Base-by-base conservation (phyloP, 2,888 invertebrate genomes). In the Ophioninae sp. region DNA sequence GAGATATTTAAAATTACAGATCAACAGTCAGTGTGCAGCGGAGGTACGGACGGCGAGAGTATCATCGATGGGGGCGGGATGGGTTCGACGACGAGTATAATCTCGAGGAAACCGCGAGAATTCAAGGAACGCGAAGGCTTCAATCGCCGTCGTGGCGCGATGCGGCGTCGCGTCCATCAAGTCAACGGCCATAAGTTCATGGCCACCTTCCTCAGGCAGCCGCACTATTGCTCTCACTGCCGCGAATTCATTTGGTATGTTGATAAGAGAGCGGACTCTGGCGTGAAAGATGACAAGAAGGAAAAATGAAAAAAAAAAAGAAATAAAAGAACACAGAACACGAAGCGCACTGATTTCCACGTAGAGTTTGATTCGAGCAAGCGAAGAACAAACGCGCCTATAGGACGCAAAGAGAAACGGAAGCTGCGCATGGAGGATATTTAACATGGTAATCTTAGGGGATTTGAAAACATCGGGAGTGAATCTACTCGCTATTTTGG, bases 221-320 rank as follows among this genome's bases (percentile, higher is more conserved):
- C 99, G 87, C 99, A 99, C 89, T 99, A 99, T 95, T 99, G 99
- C 95, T 99, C 99, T 92, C 98, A 99, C 94, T 99, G 99, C 94
- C 96, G 97, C 89, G 99, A 99, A 94, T 99, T 99, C 94, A 99
- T 99, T 93, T 99, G 99, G 99, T 98, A 93, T 94, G 95, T 93
- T 73, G 73, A 81, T 79, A 10, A 44, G 64, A 59, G 30, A 70
- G 41, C n/a, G n/a, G n/a, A n/a, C 30, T 30, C 30, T 1, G 30
- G 50, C 50, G 13, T 17, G 17, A 50, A 50, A 50, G 17, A 17
- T 13, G 17, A 10, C 23, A 65, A 23, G 10, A 57, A 73, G 65
- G 41, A n/a, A 57, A 73, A 20, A 7, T 10, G 44, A 75, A 7
- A 50, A 8, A 69, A 21, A 59, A 70, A 50, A 79, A 65, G 44